phyloP scores from a whole-genome alignment of 2,113 vertebrate genomes.

The Pterocles orientalis region DNA sequence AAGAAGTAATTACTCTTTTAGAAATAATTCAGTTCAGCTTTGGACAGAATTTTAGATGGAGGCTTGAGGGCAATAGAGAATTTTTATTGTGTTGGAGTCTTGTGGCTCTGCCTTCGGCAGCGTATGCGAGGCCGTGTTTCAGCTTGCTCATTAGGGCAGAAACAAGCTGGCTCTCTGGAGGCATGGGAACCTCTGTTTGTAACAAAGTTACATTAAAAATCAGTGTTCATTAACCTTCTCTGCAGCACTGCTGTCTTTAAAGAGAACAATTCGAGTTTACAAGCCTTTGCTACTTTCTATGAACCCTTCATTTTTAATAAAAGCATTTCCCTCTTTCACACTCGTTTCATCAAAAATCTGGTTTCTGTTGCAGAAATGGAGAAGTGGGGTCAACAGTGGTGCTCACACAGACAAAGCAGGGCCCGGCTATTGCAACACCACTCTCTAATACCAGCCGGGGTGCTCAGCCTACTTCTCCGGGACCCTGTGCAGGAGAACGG shows the following conservation, averaged over 20 bases:
- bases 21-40: slow-evolving; percentile 53
- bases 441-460: background rate
- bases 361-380: background rate
- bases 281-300: background rate
- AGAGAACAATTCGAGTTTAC: background rate
- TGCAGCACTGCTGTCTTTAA: background rate
- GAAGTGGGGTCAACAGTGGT: background rate
- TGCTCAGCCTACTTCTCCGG: background rate
- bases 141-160: slow-evolving; percentile 40
- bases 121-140: background rate
- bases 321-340: background rate
- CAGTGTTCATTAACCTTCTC: background rate
- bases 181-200: background rate
- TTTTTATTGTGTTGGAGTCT: slow-evolving; percentile 30
- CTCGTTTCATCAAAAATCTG: background rate
- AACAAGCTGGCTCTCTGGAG: background rate
- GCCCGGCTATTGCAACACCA: background rate
- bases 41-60: slow-evolving; percentile 37
- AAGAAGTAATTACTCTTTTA: slow-evolving; percentile 54
- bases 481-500: rapidly evolving
- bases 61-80: background rate
- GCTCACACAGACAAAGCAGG: background rate
- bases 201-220: background rate
- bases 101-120: background rate
- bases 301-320: background rate